These are phyloP conservation scores for Homalodisca vitripennis DNA, from an alignment of 1,140 invertebrate species.

Conservation along the genomic window DNA sequence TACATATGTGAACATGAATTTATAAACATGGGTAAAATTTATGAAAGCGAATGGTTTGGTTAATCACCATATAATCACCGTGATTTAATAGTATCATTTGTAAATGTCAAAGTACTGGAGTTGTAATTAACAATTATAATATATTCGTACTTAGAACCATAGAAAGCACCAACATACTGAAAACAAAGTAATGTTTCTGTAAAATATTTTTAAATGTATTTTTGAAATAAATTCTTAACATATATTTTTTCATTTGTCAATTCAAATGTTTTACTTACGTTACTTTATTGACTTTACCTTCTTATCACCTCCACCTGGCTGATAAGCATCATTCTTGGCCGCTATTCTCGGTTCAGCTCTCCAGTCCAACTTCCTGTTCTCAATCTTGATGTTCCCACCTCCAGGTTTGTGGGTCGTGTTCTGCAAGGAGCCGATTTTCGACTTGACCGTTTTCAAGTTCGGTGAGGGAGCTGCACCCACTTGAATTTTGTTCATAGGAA, in stretches of 20 bases:
- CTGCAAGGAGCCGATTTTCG: constrained; percentile 93
- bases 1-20: no score
- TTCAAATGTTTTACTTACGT: neutral
- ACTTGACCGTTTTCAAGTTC: constrained; percentile 85
- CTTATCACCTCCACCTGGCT: constrained; percentile 85
- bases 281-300: constrained; percentile 74
- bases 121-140: neutral
- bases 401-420: constrained; percentile 89
- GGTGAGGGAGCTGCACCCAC: constrained; percentile 87
- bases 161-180: neutral
- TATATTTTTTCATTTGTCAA: neutral
- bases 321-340: constrained; percentile 89
- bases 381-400: constrained; percentile 89
- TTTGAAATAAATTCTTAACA: neutral
- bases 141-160: neutral
- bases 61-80: no score
- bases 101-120: neutral
- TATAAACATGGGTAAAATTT: no score
- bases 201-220: neutral
- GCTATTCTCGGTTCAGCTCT: constrained; percentile 80
- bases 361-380: constrained; percentile 83
- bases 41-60: no score
- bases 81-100: no score
- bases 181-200: neutral
- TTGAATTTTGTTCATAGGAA: constrained; percentile 92